Base-by-base conservation (phyloP, 1,140 invertebrate species). In the Vanessa tameamea region DNA sequence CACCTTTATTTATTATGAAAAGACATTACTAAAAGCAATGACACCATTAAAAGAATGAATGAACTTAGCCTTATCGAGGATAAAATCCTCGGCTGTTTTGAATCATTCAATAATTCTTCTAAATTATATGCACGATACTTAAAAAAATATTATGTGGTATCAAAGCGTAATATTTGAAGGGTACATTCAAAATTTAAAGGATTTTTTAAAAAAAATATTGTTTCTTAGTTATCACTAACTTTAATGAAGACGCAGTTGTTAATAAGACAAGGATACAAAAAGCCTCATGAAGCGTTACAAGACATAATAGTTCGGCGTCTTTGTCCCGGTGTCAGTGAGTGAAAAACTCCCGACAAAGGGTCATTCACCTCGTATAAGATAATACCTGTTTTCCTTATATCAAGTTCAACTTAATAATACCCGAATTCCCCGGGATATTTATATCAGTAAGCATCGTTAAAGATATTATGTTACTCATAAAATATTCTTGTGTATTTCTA, bases 321-420 rank as follows among this genome's bases (percentile, higher is more conserved):
- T 82, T 82, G 76, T 82, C 77, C 65, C 73, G 69, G 67, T 78
- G 73, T 80, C 78, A 64, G 63, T 78, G 71, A 64, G 72, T 72
- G 75, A 80, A 80, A 61, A 80, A 74, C 73, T 68, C 61, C 64
- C 74, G 64, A 75, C 73, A 55, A 78, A 66, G 74, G 81, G 78
- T 81, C 78, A 79, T 75, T 64, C 70, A 78, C 79, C 79, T 78
- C 70, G 57, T 74, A 78, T 81, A 76, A 78, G 77, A 82, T 79
- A 81, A 78, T 79, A 69, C 77, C 57, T 81, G 81, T 79, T 83
- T 81, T 81, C 81, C 77, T 80, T 65, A 65, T 74, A 74, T 64
- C 68, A 71, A 64, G 68, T 75, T 63, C 70, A 71, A 50, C 65
- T 68, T 76, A 78, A 78, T 75, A 73, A 74, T 66, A 61, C 37